These are phyloP conservation scores for Oryzias curvinotus DNA, from an alignment of 2,113 vertebrate species.

Conservation along the genomic window DNA sequence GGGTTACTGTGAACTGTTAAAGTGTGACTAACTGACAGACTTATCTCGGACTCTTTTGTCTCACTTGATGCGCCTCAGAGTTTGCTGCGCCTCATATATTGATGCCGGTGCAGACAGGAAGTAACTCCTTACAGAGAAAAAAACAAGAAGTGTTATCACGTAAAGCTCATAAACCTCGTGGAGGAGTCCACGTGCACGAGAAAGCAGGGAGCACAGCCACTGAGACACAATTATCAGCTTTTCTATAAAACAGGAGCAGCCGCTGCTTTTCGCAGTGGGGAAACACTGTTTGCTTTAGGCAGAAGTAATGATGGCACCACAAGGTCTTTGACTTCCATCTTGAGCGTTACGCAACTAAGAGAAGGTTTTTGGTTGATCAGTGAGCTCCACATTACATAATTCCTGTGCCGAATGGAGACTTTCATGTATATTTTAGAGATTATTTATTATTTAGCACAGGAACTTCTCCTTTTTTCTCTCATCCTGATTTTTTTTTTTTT, in stretches of 20 bases:
- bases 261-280: conserved; percentile 21
- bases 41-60: too few species aligned
- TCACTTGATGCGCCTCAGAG: too few species aligned
- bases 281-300: conserved; percentile 31
- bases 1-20: too few species aligned
- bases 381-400: conserved; percentile 50
- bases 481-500: conserved; percentile 14
- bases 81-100: too few species aligned
- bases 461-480: conserved; percentile 16
- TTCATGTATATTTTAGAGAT: conserved; percentile 65
- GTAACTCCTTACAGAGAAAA: too few species aligned
- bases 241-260: conserved; percentile 47
- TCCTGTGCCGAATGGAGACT: conserved; percentile 41
- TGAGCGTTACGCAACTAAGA: conserved; percentile 41
- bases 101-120: too few species aligned
- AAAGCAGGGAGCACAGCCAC: conserved; percentile 12
- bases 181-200: conserved; percentile 8
- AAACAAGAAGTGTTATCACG: not conserved
- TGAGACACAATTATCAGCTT: conserved; percentile 39
- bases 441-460: conserved; percentile 55
- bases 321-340: conserved; percentile 35
- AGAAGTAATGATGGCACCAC: conserved; percentile 36
- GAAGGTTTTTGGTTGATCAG: conserved; percentile 21
- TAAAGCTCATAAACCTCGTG: not conserved
- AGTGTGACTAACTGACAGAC: too few species aligned